phyloP scores from a whole-genome alignment of 2,113 vertebrate genomes.

The Rhizomys pruinosus region DNA sequence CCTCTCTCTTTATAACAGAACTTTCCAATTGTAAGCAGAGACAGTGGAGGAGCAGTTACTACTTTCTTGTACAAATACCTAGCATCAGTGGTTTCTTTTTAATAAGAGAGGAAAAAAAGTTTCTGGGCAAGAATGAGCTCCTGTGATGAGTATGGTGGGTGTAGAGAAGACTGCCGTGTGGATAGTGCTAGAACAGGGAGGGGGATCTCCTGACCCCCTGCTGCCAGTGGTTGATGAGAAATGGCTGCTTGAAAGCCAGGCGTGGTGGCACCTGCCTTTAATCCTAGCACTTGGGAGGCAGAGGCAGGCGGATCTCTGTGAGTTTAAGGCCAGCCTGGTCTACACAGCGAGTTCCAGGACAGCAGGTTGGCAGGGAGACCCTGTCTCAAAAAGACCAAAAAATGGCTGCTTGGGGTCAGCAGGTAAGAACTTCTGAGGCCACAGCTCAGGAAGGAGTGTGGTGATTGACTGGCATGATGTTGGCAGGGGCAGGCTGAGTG shows the following conservation, averaged over 20 bases:
- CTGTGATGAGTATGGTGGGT: neutral
- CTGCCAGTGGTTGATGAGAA: neutral
- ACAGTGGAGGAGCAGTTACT: neutral
- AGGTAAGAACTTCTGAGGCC: neutral
- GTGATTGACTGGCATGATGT: neutral
- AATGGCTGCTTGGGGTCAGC: neutral
- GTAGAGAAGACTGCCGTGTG: neutral
- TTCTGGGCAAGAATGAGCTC: neutral
- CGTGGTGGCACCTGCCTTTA: too few relatives aligned
- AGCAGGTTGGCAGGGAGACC: too few relatives aligned
- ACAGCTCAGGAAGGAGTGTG: neutral
- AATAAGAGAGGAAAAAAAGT: neutral
- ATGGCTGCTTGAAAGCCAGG: conserved; percentile 10
- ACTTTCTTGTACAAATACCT: conserved; percentile 14
- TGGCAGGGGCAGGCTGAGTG: neutral
- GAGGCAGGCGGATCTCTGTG: too few relatives aligned
- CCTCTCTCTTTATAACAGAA: conserved; percentile 38
- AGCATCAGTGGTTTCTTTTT: neutral
- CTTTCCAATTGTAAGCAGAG: neutral
- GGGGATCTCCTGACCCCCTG: neutral
- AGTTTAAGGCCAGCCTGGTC: too few relatives aligned
- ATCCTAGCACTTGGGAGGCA: too few relatives aligned
- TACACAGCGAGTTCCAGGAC: too few relatives aligned
- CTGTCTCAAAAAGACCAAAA: too few relatives aligned
- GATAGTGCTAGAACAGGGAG: conserved; percentile 33